A percentile compares a stretch with the other conserved stretches of the same genome.
These are phyloP conservation scores for Arctopsyche grandis DNA, from an alignment of 1,140 invertebrate genomes.

Conservation along the genomic window DNA sequence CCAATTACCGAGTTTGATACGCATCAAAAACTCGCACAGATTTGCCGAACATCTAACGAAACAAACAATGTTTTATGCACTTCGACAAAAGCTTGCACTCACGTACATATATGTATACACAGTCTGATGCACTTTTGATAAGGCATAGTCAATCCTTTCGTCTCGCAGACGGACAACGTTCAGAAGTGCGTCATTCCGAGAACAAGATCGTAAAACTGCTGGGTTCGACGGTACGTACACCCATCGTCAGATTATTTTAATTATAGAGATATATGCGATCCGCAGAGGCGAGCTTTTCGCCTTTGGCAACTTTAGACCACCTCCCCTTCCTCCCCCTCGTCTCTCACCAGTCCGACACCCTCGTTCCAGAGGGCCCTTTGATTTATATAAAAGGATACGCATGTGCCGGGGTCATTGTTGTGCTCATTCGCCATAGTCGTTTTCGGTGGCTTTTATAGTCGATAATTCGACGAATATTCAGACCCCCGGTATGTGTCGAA, in stretches of 20 bases:
- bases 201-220: slow-evolving; percentile 42
- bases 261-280: slow-evolving; percentile 46
- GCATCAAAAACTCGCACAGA: too few relatives aligned
- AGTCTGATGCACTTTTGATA: slow-evolving; percentile 5
- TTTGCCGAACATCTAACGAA: too few relatives aligned
- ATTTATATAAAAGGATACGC: slow-evolving; percentile 28
- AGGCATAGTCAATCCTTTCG: slow-evolving; percentile 15
- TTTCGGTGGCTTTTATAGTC: slow-evolving; percentile 26
- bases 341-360: neutral
- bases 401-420: slow-evolving; percentile 1
- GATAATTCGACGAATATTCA: neutral
- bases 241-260: slow-evolving; percentile 47
- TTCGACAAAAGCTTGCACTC: too few relatives aligned
- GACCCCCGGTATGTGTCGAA: too few relatives aligned
- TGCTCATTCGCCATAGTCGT: slow-evolving; percentile 13
- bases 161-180: slow-evolving; percentile 3
- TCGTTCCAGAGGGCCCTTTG: slow-evolving; percentile 5
- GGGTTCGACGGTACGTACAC: slow-evolving; percentile 2
- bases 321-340: too few relatives aligned
- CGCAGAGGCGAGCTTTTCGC: neutral
- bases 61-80: too few relatives aligned
- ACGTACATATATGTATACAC: too few relatives aligned
- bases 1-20: too few relatives aligned
- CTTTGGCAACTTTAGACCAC: too few relatives aligned
- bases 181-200: slow-evolving; percentile 35